phyloP scores from a whole-genome alignment of 2,797 vertebrate genomes.

The Aldrovandia affinis region DNA sequence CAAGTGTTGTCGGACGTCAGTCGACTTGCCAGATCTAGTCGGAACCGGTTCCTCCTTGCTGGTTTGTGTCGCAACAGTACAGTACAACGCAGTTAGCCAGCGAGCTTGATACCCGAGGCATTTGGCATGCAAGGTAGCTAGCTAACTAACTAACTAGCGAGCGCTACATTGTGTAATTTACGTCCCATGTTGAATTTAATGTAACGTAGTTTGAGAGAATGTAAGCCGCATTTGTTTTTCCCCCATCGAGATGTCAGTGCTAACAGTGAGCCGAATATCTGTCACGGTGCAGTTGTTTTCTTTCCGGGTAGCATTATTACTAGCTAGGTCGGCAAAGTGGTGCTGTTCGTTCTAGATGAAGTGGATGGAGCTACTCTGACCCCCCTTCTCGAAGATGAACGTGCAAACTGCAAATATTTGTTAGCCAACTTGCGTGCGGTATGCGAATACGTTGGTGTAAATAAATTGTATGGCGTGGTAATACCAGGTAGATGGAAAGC shows the following conservation, averaged over 20 bases:
- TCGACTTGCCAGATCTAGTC: conserved; percentile 51
- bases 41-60: conserved; percentile 48
- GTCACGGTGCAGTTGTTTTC: not conserved
- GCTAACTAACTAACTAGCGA: not conserved
- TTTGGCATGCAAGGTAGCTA: not conserved
- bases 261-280: not conserved
- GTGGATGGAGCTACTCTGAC: not conserved
- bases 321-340: not conserved
- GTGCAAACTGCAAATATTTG: not conserved
- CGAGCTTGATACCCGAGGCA: not conserved
- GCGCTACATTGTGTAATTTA: not conserved
- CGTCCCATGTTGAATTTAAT: not conserved
- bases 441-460: not conserved
- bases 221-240: not conserved
- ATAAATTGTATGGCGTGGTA: too few species aligned
- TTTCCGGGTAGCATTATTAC: not conserved
- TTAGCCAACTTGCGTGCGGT: not conserved
- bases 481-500: too few species aligned
- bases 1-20: not conserved
- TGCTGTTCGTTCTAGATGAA: not conserved
- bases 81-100: not conserved
- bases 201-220: not conserved
- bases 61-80: conserved; percentile 1
- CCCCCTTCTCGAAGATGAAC: not conserved
- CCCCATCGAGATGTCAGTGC: not conserved